These are phyloP conservation scores for Heterodera schachtii DNA, from an alignment of 1,140 invertebrate species.

Conservation along the genomic window DNA sequence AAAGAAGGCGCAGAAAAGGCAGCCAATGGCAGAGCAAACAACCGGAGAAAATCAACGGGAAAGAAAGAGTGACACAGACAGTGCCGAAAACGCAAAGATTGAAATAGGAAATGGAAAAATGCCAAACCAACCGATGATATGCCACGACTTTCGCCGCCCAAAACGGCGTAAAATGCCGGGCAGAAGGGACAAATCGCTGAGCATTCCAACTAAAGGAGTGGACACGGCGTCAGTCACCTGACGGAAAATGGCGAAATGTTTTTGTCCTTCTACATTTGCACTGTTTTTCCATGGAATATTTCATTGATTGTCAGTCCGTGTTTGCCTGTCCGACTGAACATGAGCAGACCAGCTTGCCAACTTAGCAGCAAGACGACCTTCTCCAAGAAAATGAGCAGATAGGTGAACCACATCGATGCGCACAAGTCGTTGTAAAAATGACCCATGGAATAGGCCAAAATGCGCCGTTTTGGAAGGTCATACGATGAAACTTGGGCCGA, in stretches of 20 bases:
- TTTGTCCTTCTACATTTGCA: too few species aligned
- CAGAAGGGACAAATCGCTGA: constrained; percentile 77
- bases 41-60: constrained; percentile 85
- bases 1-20: constrained; percentile 78
- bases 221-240: constrained; percentile 81
- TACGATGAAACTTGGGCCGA: background rate
- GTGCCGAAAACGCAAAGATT: constrained; percentile 71
- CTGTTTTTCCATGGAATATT: too few species aligned
- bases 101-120: background rate
- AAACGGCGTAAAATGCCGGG: constrained; percentile 71
- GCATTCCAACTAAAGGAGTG: constrained; percentile 84
- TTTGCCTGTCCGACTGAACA: constrained; percentile 79
- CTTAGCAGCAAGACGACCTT: constrained; percentile 72
- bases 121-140: constrained; percentile 77
- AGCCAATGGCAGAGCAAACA: constrained; percentile 75
- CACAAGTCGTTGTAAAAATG: constrained; percentile 92
- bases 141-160: constrained; percentile 86
- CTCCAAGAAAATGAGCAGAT: constrained; percentile 88
- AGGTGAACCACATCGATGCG: constrained; percentile 95
- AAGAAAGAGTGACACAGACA: constrained; percentile 77
- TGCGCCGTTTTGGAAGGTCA: constrained; percentile 11
- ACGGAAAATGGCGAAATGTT: background rate
- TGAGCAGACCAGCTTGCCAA: constrained; percentile 75
- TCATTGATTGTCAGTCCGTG: constrained; percentile 15
- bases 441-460: constrained; percentile 67